Evolutionary conservation across 2,113 vertebrate genomes (phyloP).

Genomic region (Maccullochella peelii): DNA sequence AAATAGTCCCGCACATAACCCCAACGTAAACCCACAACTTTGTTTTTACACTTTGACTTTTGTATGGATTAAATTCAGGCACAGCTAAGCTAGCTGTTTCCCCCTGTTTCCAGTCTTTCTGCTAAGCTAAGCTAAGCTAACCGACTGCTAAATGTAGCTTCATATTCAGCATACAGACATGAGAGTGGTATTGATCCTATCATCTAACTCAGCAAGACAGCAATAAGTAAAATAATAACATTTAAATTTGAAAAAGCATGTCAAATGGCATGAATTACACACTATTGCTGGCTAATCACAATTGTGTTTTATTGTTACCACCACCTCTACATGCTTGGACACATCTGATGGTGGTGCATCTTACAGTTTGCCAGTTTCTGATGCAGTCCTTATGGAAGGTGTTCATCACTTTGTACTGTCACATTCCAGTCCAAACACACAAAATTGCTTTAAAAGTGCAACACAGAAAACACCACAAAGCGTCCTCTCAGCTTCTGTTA

Average conservation of each 20-base stretch:
- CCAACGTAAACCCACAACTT: too few relatives aligned
- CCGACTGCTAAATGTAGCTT: not conserved
- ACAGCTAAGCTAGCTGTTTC: not conserved
- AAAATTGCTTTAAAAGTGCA: conserved; percentile 34
- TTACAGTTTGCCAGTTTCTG: not conserved
- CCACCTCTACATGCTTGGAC: not conserved
- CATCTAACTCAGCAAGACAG: not conserved
- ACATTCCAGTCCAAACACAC: not conserved
- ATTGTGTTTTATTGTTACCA: not conserved
- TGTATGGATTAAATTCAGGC: not conserved
- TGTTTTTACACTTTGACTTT: not conserved
- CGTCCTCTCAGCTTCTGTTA: not conserved
- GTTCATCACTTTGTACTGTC: not conserved
- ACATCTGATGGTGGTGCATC: not conserved
- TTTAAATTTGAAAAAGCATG: too few relatives aligned
- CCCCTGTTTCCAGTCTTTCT: not conserved
- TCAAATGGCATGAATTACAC: not conserved
- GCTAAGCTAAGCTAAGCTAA: not conserved
- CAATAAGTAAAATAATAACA: too few relatives aligned
- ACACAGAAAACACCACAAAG: conserved; percentile 5
- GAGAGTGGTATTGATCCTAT: not conserved
- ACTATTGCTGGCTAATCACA: not conserved
- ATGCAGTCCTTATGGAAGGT: not conserved
- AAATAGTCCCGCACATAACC: too few relatives aligned
- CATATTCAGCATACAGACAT: not conserved